Percentiles rank a stretch among this genome's conserved stretches.
These are phyloP conservation scores for Poicephalus gulielmi DNA, from an alignment of 2,113 vertebrate genomes.

Conservation along the genomic window DNA sequence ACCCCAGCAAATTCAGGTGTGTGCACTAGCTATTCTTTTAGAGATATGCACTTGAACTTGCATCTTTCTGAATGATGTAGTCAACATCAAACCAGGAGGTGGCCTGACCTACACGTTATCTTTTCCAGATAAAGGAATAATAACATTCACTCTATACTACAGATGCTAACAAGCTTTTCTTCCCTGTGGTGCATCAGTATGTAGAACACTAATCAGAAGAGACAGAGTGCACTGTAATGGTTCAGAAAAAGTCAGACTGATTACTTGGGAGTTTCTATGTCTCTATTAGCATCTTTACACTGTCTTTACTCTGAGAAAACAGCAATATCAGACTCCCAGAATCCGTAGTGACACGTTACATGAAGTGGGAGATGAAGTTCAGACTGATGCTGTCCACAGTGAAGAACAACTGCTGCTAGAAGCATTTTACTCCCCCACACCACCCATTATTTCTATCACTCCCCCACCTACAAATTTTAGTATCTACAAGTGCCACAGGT, in stretches of 20 bases:
- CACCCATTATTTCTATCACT: not conserved
- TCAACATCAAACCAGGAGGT: not conserved
- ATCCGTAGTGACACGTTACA: not conserved
- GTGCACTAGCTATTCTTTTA: not conserved
- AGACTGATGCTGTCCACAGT: not conserved
- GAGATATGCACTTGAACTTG: not conserved
- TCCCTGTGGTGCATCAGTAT: not conserved
- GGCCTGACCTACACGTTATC: not conserved
- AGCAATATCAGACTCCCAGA: not conserved
- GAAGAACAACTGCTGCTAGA: not conserved
- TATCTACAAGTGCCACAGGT: not conserved
- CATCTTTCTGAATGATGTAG: not conserved
- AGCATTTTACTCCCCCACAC: not conserved
- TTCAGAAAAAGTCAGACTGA: not conserved
- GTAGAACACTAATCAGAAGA: not conserved
- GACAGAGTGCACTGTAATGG: not conserved
- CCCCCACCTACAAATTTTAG: not conserved
- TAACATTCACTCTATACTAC: not conserved
- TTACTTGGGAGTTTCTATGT: not conserved
- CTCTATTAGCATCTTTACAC: not conserved
- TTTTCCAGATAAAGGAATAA: not conserved
- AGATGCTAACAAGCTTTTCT: not conserved
- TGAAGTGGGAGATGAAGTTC: not conserved
- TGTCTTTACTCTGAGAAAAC: not conserved
- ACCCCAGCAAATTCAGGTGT: not conserved